Evolutionary conservation across 2,797 vertebrate genomes (phyloP), one percentile per base, ranked within the genome.

Genomic region (Melanotaenia maccullochi): DNA sequence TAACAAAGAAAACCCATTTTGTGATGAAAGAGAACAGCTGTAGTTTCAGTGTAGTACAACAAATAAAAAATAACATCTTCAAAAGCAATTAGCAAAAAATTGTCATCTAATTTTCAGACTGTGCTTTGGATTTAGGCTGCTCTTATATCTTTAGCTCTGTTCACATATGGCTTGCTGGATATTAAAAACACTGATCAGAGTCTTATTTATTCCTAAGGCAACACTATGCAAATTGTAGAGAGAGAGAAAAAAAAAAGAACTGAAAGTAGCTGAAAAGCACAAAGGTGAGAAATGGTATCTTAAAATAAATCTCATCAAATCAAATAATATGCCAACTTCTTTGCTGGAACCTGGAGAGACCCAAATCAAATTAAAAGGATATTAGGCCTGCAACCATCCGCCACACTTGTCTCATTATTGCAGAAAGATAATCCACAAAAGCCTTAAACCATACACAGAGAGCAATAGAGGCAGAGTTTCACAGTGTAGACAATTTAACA

Each of bases 201-300:
- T 89, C 76, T 88, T 91, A 83, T 93, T 93, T 90, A 91, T 90
- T 94, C 91, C 90, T 92, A 93, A 93, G 91, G 92, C 92, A 94
- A 93, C 87, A 87, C 90, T 90, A 88, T 90, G 91, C 75, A 90
- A 86, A 91, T 87, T 89, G 81, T 57, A 73, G 58, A 76, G 68
- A 22, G 44, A 36, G 38, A 49, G 9, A 40, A 56, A 81, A 84
- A 81, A 81, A 85, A 87, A 89, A 87, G 63, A 90, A 85, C 77
- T 76, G 84, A 91, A 85, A 71, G 79, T 74, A 66, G 80, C 84
- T 88, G 85, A 92, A 90, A 83, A 88, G 84, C 83, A 88, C 83
- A 89, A 85, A 90, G 78, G 88, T 84, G 87, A 90, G 89, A 75
- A 86, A 84, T 65, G 76, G 73, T 89, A 90, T 88, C 85, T 87